Evolutionary conservation across 2,113 vertebrate genomes (phyloP).

Genomic region (Scopus umbretta): DNA sequence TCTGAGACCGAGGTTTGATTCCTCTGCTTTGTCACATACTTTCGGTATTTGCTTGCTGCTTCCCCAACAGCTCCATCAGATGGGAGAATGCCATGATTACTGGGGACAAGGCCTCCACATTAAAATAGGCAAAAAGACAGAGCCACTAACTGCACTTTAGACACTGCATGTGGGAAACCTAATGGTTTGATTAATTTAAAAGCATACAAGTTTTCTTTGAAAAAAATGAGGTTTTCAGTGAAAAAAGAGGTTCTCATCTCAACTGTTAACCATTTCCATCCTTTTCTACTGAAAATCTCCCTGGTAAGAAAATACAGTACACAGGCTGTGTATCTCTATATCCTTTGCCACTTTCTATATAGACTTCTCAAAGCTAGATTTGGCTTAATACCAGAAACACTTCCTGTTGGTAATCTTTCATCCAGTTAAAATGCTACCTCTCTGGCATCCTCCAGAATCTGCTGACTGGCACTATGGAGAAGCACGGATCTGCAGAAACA

Average conservation of each 20-base stretch:
- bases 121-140: neutral
- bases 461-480: neutral
- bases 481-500: neutral
- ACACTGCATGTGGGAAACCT: neutral
- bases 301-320: neutral
- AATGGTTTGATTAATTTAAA: neutral
- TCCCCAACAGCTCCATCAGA: neutral
- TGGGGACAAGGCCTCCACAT: neutral
- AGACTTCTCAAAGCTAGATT: neutral
- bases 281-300: neutral
- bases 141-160: neutral
- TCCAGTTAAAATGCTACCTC: neutral
- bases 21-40: neutral
- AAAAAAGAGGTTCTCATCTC: neutral
- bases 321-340: neutral
- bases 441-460: neutral
- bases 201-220: neutral
- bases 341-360: neutral
- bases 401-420: neutral
- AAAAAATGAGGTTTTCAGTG: neutral
- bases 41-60: neutral
- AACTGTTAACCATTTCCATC: neutral
- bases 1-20: neutral
- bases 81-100: neutral
- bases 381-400: neutral